A percentile compares a stretch with the other conserved stretches of the same genome.
Conservation (phyloP, 2,113 vertebrate genomes). For the Prietella phreatophila region DNA sequence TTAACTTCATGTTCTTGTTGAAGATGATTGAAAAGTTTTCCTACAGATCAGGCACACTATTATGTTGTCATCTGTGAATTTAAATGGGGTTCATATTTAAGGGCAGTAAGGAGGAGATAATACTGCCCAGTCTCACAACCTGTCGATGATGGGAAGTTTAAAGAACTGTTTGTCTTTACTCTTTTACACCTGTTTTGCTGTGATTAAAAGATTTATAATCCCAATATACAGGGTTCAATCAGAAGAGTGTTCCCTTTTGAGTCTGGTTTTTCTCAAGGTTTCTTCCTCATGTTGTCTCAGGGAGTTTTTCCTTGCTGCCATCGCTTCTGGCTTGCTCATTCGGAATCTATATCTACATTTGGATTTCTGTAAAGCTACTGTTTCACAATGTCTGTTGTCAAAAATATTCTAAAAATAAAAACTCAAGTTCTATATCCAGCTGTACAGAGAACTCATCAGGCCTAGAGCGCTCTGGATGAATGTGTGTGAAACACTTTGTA, state of each 20-base stretch:
- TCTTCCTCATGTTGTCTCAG: background rate
- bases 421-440: background rate
- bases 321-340: background rate
- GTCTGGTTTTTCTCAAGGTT: background rate
- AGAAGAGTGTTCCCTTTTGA: background rate
- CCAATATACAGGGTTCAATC: background rate
- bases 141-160: background rate
- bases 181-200: too few species aligned
- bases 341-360: background rate
- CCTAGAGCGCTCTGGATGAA: background rate
- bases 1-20: background rate
- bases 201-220: too few species aligned
- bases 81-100: background rate
- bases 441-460: background rate
- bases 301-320: background rate
- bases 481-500: background rate
- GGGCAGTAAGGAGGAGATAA: background rate
- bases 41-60: background rate
- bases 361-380: background rate
- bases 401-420: background rate
- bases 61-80: background rate
- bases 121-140: background rate
- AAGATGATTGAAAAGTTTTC: background rate
- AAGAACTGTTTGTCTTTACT: background rate
- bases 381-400: background rate